Conservation (phyloP, 2,797 vertebrate genomes). For the Fringilla coelebs region DNA sequence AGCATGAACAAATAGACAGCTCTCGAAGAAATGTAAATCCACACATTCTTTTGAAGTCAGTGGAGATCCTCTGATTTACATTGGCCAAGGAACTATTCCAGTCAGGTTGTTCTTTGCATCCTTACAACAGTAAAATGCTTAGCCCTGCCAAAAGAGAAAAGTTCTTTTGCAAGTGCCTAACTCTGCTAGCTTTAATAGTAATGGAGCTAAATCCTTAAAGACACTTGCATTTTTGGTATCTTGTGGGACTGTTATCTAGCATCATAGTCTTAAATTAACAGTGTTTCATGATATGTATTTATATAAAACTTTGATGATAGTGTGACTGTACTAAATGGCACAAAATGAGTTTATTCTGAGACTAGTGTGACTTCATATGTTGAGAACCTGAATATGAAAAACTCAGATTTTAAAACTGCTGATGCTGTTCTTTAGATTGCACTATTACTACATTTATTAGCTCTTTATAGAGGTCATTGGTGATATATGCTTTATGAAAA, state of each 20-base stretch:
- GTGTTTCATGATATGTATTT: background rate
- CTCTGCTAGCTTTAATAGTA: background rate
- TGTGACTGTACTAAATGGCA: background rate
- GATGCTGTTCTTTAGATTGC: background rate
- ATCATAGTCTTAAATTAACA: background rate
- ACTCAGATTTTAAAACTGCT: background rate
- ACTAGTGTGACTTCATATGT: background rate
- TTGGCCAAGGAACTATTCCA: background rate
- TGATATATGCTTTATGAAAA: background rate
- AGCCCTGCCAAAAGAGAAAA: background rate
- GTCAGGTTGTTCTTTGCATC: background rate
- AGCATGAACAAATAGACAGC: background rate
- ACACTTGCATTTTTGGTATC: conserved; percentile 38
- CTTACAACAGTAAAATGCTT: background rate
- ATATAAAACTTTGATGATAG: background rate
- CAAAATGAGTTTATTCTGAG: background rate
- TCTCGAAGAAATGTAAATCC: conserved; percentile 40
- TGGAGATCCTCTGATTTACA: conserved; percentile 3
- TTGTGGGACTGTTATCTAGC: background rate
- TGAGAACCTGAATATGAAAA: background rate
- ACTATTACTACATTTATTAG: background rate
- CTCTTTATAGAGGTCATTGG: background rate
- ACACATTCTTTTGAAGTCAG: conserved; percentile 27
- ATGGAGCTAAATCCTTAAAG: conserved; percentile 11
- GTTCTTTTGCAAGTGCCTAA: conserved; percentile 8